These are phyloP conservation scores for Gastrophryne carolinensis DNA, from an alignment of 2,797 vertebrate genomes.

Conservation along the genomic window DNA sequence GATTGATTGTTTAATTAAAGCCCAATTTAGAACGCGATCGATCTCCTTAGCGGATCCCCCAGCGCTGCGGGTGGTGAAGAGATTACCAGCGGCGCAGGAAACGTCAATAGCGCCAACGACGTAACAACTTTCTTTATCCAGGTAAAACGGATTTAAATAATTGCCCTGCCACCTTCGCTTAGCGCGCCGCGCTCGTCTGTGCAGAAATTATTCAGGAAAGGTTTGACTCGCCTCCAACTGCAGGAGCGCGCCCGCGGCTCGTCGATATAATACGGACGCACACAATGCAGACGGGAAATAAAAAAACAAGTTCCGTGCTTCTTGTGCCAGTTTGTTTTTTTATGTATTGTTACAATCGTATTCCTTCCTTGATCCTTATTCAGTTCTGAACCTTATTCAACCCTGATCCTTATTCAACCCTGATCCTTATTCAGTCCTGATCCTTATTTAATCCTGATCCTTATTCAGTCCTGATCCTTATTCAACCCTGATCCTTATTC, in stretches of 20 bases:
- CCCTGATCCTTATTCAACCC: too few relatives aligned
- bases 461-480: too few relatives aligned
- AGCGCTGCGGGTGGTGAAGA: conserved; percentile 51
- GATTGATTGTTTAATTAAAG: conserved; percentile 71
- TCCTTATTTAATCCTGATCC: too few relatives aligned
- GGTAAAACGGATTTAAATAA: conserved; percentile 4
- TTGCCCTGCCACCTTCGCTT: not conserved
- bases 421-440: too few relatives aligned
- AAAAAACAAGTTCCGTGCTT: too few relatives aligned
- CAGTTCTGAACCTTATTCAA: too few relatives aligned
- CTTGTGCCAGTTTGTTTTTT: too few relatives aligned
- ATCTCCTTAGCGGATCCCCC: conserved; percentile 60
- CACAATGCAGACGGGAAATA: too few relatives aligned
- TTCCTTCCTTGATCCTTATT: too few relatives aligned
- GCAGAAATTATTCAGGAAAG: not conserved
- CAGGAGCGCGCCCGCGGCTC: not conserved
- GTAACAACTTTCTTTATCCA: conserved; percentile 11
- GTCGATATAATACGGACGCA: too few relatives aligned
- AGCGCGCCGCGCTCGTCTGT: not conserved
- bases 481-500: too few relatives aligned
- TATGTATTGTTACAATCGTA: too few relatives aligned
- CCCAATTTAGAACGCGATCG: conserved; percentile 67
- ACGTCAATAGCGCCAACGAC: not conserved
- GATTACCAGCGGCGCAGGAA: conserved; percentile 45
- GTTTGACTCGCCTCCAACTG: not conserved